Conservation (phyloP, 2,797 vertebrate species). For the Pseudochirops cupreus region DNA sequence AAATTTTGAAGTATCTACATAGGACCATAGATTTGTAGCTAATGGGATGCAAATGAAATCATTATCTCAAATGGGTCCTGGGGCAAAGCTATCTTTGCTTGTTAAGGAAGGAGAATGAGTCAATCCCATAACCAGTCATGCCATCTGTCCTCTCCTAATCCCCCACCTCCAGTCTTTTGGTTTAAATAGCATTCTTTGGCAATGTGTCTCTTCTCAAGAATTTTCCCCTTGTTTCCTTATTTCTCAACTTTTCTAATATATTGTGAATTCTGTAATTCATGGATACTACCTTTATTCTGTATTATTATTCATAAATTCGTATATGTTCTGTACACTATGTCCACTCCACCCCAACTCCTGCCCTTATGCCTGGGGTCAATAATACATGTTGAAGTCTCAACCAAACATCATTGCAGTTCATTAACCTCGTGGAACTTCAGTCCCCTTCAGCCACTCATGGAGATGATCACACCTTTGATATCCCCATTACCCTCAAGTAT, state of each 20-base stretch:
- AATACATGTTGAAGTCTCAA: background rate
- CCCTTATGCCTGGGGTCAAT: background rate
- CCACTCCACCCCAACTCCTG: background rate
- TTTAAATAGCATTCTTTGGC: background rate
- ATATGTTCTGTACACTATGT: background rate
- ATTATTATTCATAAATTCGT: background rate
- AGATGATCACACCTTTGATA: background rate
- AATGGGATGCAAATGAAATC: background rate
- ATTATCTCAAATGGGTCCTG: background rate
- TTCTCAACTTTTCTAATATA: background rate
- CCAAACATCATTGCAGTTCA: background rate
- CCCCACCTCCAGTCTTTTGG: background rate
- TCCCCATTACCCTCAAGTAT: background rate
- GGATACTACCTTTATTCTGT: background rate
- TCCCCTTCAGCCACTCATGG: background rate
- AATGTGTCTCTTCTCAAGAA: background rate
- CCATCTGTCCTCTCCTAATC: background rate
- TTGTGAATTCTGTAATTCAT: background rate
- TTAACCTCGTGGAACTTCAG: background rate
- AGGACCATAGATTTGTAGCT: background rate
- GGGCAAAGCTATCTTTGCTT: background rate
- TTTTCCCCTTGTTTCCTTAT: background rate
- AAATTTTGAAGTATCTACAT: background rate
- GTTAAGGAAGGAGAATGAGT: background rate
- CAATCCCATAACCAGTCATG: background rate